Base-by-base conservation (phyloP, 2,113 vertebrate species). In the Pseudopipra pipra region DNA sequence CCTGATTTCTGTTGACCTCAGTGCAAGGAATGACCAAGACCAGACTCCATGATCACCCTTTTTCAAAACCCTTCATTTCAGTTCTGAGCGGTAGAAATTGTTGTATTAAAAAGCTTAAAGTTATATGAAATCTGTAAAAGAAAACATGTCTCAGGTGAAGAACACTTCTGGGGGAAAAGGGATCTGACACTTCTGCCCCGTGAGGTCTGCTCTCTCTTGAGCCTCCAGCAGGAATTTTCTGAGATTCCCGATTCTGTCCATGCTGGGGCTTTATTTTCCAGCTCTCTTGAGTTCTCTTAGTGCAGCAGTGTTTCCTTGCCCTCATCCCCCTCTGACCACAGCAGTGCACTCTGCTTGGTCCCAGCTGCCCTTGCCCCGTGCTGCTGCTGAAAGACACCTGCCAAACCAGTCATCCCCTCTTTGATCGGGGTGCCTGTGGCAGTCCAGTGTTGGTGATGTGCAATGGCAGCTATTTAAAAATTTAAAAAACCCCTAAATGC, bases 281-380 rank as follows among this genome's bases (percentile, higher is more conserved):
- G 6, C 28, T 89, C 2, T 41, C 43, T 14, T 1, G 0, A 39
- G 9, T 80, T 65, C 37, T 65, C 23, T 49, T 35, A 19, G 30
- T 61, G n/a, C 17, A 44, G 16, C 63, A n/a, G 11, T 8, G 1
- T 61, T 46, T 85, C n/a, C 12, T 89, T 81, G n/a, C 22, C 27
- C 14, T 59, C 9, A 5, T 0, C 1, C 11, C 14, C 24, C 1
- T 5, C 25, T 31, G 56, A 79, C 52, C 0, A 0, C 1, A 6
- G n/a, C n/a, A 0, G 0, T 23, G 35, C 14, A 5, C 0, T 2
- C 35, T 71, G n/a, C 19, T 24, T 71, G 27, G 23, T 28, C 14
- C 12, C 75, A 22, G 41, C 58, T 71, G 43, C 43, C 14, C 52
- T 72, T 75, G 15, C 9, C 41, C 14, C 55, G 13, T 0, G 0